Evolutionary conservation across 2,797 vertebrate genomes (phyloP).

Genomic region (Sebastes hubbsi): DNA sequence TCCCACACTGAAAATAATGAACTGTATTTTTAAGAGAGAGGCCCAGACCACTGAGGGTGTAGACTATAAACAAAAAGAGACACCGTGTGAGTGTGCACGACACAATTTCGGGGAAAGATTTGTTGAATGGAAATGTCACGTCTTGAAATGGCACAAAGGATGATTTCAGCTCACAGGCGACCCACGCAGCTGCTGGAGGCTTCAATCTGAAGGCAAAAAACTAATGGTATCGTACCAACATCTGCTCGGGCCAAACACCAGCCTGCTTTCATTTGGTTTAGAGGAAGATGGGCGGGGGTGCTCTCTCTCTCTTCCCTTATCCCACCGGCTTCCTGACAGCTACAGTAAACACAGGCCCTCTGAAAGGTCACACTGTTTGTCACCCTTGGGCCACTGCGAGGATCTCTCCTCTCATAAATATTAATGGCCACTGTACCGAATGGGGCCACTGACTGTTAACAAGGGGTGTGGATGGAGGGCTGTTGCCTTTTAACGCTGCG

Average conservation of each 20-base stretch:
- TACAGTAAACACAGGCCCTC: conserved; percentile 64
- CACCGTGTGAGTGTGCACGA: conserved; percentile 32
- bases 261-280: conserved; percentile 64
- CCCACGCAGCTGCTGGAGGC: conserved; percentile 12
- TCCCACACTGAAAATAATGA: conserved; percentile 70
- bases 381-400: conserved; percentile 50
- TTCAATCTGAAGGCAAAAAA: conserved; percentile 26
- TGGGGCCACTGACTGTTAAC: conserved; percentile 55
- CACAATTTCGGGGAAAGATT: conserved; percentile 45
- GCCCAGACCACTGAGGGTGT: conserved; percentile 63
- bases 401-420: conserved; percentile 71
- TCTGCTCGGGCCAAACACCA: conserved; percentile 59
- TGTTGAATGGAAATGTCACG: conserved; percentile 61
- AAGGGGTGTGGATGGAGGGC: conserved; percentile 26
- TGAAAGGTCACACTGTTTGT: conserved; percentile 79
- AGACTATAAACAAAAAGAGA: conserved; percentile 66
- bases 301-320: conserved; percentile 34
- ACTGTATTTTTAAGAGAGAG: conserved; percentile 62
- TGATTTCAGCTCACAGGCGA: conserved; percentile 11
- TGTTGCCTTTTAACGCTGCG: conserved; percentile 30
- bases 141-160: conserved; percentile 39
- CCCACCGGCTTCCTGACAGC: conserved; percentile 61
- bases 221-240: conserved; percentile 41
- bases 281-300: conserved; percentile 33
- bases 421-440: conserved; percentile 64